Evolutionary conservation across 2,888 invertebrate genomes (phyloP).

Genomic region (Dascillus cervinus): DNA sequence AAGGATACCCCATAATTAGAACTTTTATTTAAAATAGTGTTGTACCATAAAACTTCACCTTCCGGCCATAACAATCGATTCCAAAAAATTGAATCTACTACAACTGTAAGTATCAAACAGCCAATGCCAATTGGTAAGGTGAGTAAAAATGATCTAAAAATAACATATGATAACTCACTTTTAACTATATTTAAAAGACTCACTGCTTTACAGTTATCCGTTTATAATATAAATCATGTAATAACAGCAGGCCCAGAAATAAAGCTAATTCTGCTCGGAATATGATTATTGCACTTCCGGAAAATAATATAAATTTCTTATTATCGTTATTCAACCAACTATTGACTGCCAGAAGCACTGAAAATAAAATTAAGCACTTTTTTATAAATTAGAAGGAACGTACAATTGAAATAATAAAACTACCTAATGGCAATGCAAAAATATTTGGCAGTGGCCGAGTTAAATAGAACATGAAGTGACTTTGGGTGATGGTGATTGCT

Average conservation of each 20-base stretch:
- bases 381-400: slow-evolving; percentile 8
- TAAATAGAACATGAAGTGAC: slow-evolving; percentile 96
- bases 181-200: slow-evolving; percentile 24
- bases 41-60: slow-evolving; percentile 95
- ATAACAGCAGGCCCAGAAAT: slow-evolving; percentile 76
- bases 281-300: slow-evolving; percentile 83
- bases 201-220: slow-evolving; percentile 63
- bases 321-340: slow-evolving; percentile 76
- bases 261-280: slow-evolving; percentile 86
- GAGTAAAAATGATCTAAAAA: slow-evolving; percentile 61
- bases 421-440: slow-evolving; percentile 87
- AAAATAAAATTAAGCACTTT: slow-evolving; percentile 27
- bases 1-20: slow-evolving; percentile 96
- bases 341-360: slow-evolving; percentile 78
- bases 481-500: slow-evolving; percentile 82
- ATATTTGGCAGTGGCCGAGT: slow-evolving; percentile 92
- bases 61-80: slow-evolving; percentile 88
- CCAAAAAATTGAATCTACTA: slow-evolving; percentile 93
- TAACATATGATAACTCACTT: slow-evolving; percentile 3
- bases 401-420: slow-evolving; percentile 18
- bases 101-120: slow-evolving; percentile 62
- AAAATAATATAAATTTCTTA: slow-evolving; percentile 67
- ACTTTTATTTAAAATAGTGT: slow-evolving; percentile 89
- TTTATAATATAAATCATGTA: slow-evolving; percentile 68
- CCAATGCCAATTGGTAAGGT: slow-evolving; percentile 63